phyloP scores from a whole-genome alignment of 2,888 invertebrate genomes.

The Athrips mouffetella region DNA sequence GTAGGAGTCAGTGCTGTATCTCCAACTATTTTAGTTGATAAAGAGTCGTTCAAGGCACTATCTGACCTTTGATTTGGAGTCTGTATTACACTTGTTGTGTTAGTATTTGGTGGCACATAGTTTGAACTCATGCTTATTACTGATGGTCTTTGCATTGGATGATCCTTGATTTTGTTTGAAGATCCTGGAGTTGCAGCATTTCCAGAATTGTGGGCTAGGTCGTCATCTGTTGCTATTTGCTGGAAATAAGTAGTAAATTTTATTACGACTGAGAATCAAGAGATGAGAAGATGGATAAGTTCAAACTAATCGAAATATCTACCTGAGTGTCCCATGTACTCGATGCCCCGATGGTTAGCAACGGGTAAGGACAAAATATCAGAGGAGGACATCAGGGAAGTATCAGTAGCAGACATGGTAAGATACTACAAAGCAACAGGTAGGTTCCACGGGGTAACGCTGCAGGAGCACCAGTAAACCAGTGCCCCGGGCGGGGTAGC shows the following conservation, averaged over 20 bases:
- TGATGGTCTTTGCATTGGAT: conserved; percentile 15
- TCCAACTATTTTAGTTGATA: conserved; percentile 39
- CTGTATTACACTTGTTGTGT: conserved; percentile 8
- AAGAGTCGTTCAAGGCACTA: conserved; percentile 17
- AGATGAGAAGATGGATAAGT: too few species aligned
- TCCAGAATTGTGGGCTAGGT: not conserved
- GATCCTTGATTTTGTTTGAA: not conserved
- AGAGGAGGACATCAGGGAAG: not conserved
- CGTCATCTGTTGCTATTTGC: conserved; percentile 11
- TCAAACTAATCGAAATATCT: not conserved
- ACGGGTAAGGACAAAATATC: not conserved
- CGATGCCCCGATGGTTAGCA: too few species aligned
- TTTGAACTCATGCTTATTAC: conserved; percentile 14
- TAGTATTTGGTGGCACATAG: not conserved
- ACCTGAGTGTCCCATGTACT: too few species aligned
- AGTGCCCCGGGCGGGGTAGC: too few species aligned
- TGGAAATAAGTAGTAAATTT: not conserved
- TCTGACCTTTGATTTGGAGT: conserved; percentile 22
- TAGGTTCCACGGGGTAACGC: too few species aligned
- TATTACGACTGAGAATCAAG: not conserved
- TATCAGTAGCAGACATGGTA: too few species aligned
- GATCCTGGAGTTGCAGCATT: not conserved
- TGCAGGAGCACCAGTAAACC: too few species aligned
- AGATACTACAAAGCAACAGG: too few species aligned
- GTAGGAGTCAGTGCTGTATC: conserved; percentile 66